phyloP scores from a whole-genome alignment of 2,113 vertebrate species.

The Suricata suricatta region DNA sequence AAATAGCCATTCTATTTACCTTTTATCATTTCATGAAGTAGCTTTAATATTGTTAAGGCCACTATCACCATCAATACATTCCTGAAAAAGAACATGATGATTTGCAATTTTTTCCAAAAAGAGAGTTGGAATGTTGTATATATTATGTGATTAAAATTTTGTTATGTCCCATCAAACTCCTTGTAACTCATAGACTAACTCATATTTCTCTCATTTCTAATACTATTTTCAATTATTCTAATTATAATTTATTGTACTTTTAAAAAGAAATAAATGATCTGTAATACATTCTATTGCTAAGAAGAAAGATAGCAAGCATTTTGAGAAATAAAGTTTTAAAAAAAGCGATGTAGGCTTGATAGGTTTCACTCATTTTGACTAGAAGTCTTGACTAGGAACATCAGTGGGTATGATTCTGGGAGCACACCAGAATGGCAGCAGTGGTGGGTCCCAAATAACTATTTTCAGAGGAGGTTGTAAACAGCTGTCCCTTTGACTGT shows the following conservation, averaged over 20 bases:
- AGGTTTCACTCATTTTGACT: neutral
- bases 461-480: constrained; percentile 32
- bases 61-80: neutral
- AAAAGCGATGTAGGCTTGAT: neutral
- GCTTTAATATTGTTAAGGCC: neutral
- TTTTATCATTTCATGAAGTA: neutral
- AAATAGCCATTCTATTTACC: constrained; percentile 13
- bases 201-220: neutral
- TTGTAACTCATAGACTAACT: neutral
- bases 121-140: neutral
- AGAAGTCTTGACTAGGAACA: neutral
- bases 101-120: neutral
- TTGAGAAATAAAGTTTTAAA: neutral
- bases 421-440: neutral
- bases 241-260: neutral
- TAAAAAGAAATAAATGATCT: neutral
- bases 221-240: neutral
- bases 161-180: neutral
- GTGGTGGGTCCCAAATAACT: neutral
- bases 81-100: neutral
- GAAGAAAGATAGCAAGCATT: neutral
- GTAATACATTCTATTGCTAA: neutral
- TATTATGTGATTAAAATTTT: neutral
- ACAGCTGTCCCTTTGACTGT: constrained; percentile 60
- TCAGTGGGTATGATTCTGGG: neutral